A percentile compares a stretch with the other conserved stretches of the same genome.
Conservation (phyloP, 2,797 vertebrate species). For the Iguana delicatissima region DNA sequence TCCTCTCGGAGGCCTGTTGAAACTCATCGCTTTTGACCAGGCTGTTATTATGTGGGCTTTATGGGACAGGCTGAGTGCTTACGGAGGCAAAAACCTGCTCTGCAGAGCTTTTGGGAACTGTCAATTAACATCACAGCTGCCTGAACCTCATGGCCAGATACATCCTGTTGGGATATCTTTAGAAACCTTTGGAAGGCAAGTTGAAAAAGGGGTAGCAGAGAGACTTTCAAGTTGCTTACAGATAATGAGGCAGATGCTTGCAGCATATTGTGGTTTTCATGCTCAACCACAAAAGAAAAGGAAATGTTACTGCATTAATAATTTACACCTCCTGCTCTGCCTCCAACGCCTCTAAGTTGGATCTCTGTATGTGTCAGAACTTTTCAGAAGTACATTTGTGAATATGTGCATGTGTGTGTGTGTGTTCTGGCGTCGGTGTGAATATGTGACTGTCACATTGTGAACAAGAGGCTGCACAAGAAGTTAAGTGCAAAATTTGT, state of each 20-base stretch:
- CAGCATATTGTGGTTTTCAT: slow-evolving; percentile 1
- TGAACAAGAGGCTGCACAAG: background rate
- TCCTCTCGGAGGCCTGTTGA: background rate
- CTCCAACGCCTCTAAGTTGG: background rate
- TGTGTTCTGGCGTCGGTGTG: slow-evolving; percentile 18
- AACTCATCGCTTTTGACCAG: slow-evolving; percentile 4
- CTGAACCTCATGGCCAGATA: background rate
- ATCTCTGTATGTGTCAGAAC: slow-evolving; percentile 36
- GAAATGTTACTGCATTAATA: slow-evolving; percentile 58
- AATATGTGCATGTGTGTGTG: background rate
- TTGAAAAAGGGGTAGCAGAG: slow-evolving; percentile 32
- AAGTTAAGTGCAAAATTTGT: slow-evolving; percentile 9
- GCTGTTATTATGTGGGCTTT: slow-evolving; percentile 1
- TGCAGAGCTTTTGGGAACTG: slow-evolving; percentile 25
- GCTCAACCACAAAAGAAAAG: slow-evolving; percentile 25
- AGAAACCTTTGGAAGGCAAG: slow-evolving; percentile 54
- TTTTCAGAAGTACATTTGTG: slow-evolving; percentile 28
- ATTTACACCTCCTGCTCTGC: slow-evolving; percentile 44
- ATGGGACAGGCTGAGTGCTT: background rate
- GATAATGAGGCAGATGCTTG: slow-evolving; percentile 48
- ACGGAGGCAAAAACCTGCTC: background rate
- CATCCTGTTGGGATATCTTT: background rate
- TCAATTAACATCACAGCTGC: slow-evolving; percentile 30
- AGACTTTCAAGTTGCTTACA: slow-evolving; percentile 42
- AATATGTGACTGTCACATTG: background rate